Evolutionary conservation across 2,797 vertebrate species (phyloP), one percentile per base, ranked within the genome.

Genomic region (Tauraco hartlaubi): DNA sequence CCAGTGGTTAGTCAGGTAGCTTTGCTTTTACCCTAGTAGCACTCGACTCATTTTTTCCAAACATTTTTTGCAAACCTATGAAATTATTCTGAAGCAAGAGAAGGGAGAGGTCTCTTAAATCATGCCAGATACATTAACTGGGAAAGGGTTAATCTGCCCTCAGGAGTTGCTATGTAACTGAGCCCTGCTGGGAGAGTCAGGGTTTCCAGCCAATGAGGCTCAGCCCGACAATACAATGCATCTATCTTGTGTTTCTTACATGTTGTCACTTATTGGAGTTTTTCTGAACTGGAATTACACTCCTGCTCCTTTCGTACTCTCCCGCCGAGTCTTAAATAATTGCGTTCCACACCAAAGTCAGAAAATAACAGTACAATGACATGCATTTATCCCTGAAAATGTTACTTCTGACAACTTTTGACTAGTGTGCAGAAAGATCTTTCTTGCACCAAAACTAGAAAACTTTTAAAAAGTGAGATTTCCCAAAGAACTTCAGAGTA

Each of bases 201-300:
- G 14, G 33, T 86, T 89, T 95, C 67, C 83, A 95, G 79, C 94
- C 95, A 95, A 76, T 95, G 83, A 71, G 92, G 37, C 63, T 90
- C 63, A 71, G 59, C 43, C 62, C 3, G 9, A 92, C 80, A 96
- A 93, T 74, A 94, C 85, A 90, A 79, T 86, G 91, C 85, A 79
- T 96, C 94, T 94, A 78, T 97, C 94, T 94, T 96, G 51, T 92
- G 79, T 94, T 94, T 94, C 85, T 84, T 93, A 61, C 4, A 5
- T 73, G 76, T 76, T 96, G 85, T 94, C 94, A 88, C 59, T 94
- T 95, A 95, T 69, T 96, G 87, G 91, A 90, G 63, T 52, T 94
- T 96, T 94, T 95, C 91, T 94, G 93, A 94, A 93, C 87, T 93
- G 88, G 90, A 92, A 95, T 95, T 94, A 95, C 59, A 88, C 94